Conservation (phyloP, 2,797 vertebrate species). For the Enoplosus armatus region DNA sequence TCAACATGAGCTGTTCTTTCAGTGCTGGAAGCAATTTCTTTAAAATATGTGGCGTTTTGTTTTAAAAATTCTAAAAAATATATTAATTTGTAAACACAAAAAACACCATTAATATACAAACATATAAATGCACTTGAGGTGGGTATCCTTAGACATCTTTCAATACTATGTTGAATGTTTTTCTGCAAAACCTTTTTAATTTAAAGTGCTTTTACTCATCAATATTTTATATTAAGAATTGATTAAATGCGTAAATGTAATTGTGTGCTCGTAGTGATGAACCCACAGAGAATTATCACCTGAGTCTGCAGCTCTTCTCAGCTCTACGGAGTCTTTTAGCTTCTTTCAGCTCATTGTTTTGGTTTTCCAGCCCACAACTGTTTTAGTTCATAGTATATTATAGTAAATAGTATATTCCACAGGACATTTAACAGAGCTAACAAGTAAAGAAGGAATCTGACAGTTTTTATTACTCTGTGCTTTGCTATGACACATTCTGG, state of each 20-base stretch:
- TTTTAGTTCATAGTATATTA: no score
- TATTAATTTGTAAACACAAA: background rate
- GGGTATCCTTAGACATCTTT: background rate
- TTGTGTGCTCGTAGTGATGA: background rate
- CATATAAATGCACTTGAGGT: background rate
- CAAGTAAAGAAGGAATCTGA: background rate
- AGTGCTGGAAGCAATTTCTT: conserved; percentile 2
- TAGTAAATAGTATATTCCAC: no score
- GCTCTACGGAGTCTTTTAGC: background rate
- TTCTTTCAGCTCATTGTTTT: background rate
- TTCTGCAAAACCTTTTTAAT: background rate
- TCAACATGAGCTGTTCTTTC: conserved; percentile 22
- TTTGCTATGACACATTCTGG: background rate
- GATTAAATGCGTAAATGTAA: background rate
- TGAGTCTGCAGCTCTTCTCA: background rate
- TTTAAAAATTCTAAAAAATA: background rate
- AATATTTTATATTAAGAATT: background rate
- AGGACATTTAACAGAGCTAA: background rate
- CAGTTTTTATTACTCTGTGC: background rate
- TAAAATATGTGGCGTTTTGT: conserved; percentile 13
- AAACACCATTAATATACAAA: background rate
- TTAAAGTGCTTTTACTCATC: background rate
- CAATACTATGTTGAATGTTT: background rate
- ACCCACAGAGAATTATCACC: background rate
- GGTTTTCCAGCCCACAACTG: background rate